Conservation (phyloP, 2,797 vertebrate species). For the Luscinia megarhynchos region DNA sequence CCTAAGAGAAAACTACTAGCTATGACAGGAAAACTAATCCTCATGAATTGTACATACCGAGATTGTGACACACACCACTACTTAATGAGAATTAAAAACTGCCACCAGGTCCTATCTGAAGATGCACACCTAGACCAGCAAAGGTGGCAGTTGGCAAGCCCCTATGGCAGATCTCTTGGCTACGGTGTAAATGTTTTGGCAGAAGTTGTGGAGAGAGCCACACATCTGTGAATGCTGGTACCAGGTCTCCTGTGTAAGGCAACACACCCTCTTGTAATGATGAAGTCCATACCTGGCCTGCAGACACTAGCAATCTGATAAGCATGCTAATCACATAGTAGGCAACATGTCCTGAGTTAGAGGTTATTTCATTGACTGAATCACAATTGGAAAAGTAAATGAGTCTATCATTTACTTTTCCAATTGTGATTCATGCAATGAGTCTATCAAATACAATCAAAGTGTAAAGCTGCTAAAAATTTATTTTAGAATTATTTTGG, state of each 20-base stretch:
- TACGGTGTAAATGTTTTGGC: background rate
- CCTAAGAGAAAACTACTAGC: background rate
- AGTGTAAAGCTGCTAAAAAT: background rate
- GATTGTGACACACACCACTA: background rate
- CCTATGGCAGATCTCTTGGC: background rate
- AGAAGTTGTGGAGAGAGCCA: background rate
- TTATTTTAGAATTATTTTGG: background rate
- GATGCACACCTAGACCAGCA: background rate
- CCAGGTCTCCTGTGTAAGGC: background rate
- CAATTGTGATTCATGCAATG: no score
- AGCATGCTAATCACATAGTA: background rate
- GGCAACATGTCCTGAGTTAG: background rate
- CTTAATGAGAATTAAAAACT: background rate
- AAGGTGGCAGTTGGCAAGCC: background rate
- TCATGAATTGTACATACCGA: background rate
- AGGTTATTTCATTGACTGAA: background rate
- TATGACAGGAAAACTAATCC: background rate
- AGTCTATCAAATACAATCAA: background rate
- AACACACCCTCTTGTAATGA: fast-evolving
- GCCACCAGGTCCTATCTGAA: background rate
- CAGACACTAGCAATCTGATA: background rate
- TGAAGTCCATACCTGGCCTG: background rate
- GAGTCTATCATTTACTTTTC: background rate
- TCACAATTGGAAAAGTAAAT: background rate
- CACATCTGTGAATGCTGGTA: background rate